Percentiles rank a stretch among this genome's conserved stretches.
These are phyloP conservation scores for Lophura nycthemera DNA, from an alignment of 2,113 vertebrate species.

Conservation along the genomic window DNA sequence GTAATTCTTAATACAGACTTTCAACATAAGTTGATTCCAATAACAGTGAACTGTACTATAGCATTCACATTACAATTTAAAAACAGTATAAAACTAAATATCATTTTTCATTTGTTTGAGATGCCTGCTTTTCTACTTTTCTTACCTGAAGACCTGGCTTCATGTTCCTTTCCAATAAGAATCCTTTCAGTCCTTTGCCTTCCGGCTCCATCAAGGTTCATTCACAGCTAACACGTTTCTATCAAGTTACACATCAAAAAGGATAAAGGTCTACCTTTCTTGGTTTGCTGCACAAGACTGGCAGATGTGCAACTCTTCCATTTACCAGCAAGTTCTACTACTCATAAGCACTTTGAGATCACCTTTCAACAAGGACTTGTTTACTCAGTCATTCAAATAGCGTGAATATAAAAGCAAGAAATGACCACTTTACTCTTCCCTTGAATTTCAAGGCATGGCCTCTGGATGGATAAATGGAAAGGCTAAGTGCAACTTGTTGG, in stretches of 20 bases:
- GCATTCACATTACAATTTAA: not conserved
- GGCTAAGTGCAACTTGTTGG: accelerated
- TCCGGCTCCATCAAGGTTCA: not conserved
- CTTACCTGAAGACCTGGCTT: not conserved
- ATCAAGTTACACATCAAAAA: accelerated
- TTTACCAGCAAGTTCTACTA: not conserved
- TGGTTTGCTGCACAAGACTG: not conserved
- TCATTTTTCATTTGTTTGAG: not conserved
- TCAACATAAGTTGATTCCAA: not conserved
- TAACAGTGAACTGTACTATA: not conserved
- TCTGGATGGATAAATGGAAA: not conserved
- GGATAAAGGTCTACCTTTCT: accelerated
- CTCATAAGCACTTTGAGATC: not conserved
- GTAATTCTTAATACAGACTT: not conserved
- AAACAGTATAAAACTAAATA: not conserved
- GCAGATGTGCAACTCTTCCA: not conserved
- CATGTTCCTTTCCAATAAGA: not conserved
- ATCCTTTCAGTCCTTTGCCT: not conserved
- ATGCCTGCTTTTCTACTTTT: accelerated
- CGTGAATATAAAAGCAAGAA: not conserved
- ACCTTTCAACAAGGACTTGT: not conserved
- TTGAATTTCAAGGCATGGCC: not conserved
- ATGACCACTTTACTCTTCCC: no score
- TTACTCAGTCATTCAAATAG: not conserved
- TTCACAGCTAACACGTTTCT: not conserved